Evolutionary conservation across 2,113 vertebrate species (phyloP), one percentile per base, ranked within the genome.

Genomic region (Poeciliopsis retropinna): DNA sequence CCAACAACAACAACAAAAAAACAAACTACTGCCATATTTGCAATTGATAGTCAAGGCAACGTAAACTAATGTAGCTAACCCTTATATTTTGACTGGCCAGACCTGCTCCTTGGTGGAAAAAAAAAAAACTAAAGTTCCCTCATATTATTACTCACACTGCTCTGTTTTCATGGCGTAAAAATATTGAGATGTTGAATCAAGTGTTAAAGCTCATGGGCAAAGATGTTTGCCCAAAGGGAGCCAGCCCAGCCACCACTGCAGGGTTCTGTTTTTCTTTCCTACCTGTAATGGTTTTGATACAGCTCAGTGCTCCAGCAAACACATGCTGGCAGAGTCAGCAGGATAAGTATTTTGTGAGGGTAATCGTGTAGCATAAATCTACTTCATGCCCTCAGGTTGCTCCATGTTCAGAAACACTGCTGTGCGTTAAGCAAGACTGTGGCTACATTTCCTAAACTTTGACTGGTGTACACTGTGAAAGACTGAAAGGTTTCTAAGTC

Each of bases 261-360:
- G 31, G 19, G 67, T 29, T 27, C 28, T 54, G 27, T 3, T 72
- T 75, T 65, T 22, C 41, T 77, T 57, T 61, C 17, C 63, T 64
- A 73, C 47, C 68, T 70, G 60, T 66, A 34, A 79, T 79, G 66
- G 37, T 76, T 76, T 32, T 64, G 63, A 19, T 34, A 67, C 25
- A 47, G 44, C 30, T 54, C 54, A 22, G 2, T 67, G 29, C 39
- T 70, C 32, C 27, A 30, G 14, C 47, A 65, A 39, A 72, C 71
- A 69, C 64, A 27, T 34, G 13, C 25, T 27, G 70, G 39, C 66
- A 34, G 19, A 64, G 47, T 76, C 60, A 70, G 64, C 64, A 28
- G 39, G 28, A 51, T 54, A 51, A 76, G 64, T 61, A 76, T 39
- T 67, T 72, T 27, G 68, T 44, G 44, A 39, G 27, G 57, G 69